A percentile compares a stretch with the other conserved stretches of the same genome.
phyloP scores from a whole-genome alignment of 2,797 vertebrate species.

The Margarornis squamiger region DNA sequence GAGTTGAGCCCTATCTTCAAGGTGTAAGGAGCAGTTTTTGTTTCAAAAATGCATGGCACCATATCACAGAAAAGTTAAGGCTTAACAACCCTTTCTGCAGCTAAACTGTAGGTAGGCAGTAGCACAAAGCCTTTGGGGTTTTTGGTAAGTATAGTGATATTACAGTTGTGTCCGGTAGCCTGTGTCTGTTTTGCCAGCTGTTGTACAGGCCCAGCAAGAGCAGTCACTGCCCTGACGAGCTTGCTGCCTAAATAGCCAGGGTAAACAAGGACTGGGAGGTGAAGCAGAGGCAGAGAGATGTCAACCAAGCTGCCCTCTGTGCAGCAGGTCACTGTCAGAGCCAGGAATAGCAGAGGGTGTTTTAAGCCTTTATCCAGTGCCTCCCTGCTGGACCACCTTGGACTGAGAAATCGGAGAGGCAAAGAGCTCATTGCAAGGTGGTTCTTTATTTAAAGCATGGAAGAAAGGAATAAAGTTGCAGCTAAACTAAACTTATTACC shows the following conservation, averaged over 20 bases:
- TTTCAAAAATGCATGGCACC: not conserved
- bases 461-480: conserved; percentile 49
- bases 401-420: conserved; percentile 45
- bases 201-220: conserved; percentile 20
- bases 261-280: conserved; percentile 23
- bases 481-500: conserved; percentile 54
- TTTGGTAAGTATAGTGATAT: not conserved
- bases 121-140: not conserved
- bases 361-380: conserved; percentile 3
- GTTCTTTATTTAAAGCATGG: conserved; percentile 43
- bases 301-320: conserved; percentile 43
- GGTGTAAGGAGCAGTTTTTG: not conserved
- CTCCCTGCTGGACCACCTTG: conserved; percentile 52
- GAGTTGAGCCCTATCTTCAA: accelerated
- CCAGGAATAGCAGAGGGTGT: conserved; percentile 52
- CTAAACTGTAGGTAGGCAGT: not conserved
- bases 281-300: not conserved
- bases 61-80: not conserved
- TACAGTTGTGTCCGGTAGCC: conserved; percentile 20
- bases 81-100: not conserved
- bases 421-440: not conserved
- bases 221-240: not conserved
- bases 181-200: conserved; percentile 56
- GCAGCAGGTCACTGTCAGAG: conserved; percentile 64
- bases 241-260: conserved; percentile 49